phyloP scores from a whole-genome alignment of 2,113 vertebrate genomes.

The Lucifuga dentata region DNA sequence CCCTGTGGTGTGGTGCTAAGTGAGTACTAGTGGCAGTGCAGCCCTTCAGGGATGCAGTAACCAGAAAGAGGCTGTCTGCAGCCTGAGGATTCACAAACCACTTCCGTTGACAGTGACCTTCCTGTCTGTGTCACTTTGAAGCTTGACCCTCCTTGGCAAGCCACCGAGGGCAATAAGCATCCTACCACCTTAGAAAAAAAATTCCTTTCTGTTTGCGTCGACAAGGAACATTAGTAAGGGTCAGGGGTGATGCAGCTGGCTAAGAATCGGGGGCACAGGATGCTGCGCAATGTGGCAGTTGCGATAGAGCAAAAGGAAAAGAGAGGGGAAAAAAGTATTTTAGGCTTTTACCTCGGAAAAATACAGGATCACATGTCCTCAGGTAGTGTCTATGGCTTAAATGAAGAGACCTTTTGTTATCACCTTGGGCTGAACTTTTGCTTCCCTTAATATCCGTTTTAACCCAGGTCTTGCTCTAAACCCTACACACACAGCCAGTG shows the following conservation, averaged over 20 bases:
- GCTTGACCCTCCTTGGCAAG: constrained; percentile 57
- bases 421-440: constrained; percentile 26
- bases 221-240: constrained; percentile 68
- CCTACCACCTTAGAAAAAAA: constrained; percentile 51
- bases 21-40: constrained; percentile 55
- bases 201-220: constrained; percentile 42
- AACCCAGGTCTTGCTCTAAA: constrained; percentile 1
- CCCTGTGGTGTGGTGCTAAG: constrained; percentile 27
- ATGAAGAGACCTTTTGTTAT: constrained; percentile 3
- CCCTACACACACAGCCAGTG: too few relatives aligned
- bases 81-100: constrained; percentile 37
- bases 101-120: constrained; percentile 66
- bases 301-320: constrained; percentile 20
- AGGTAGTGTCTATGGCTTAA: constrained; percentile 2
- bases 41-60: constrained; percentile 41
- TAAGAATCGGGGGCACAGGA: constrained; percentile 32
- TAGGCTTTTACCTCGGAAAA: constrained; percentile 3
- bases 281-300: constrained; percentile 34
- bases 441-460: neutral
- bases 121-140: constrained; percentile 61
- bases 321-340: neutral
- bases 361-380: constrained; percentile 6
- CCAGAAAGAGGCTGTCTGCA: constrained; percentile 35
- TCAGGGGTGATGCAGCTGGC: constrained; percentile 47
- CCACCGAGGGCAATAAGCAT: constrained; percentile 54